A percentile compares a stretch with the other conserved stretches of the same genome.
These are phyloP conservation scores for Brachystomella parvula DNA, from an alignment of 1,140 invertebrate genomes.

Conservation along the genomic window DNA sequence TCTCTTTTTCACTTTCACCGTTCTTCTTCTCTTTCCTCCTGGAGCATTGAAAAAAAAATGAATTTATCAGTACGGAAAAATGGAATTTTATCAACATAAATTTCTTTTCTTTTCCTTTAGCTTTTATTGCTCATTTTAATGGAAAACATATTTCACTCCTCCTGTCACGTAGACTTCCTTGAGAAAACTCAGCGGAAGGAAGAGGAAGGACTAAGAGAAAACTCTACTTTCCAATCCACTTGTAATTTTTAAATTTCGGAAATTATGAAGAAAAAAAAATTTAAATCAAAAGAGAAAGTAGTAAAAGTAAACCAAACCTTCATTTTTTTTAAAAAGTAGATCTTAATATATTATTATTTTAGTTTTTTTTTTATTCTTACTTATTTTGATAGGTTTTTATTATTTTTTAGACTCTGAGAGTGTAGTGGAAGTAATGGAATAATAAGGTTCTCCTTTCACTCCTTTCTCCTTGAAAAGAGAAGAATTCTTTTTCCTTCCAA, in stretches of 20 bases:
- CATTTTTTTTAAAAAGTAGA: no score
- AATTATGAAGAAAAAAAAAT: no score
- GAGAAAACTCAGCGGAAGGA: slow-evolving; percentile 10
- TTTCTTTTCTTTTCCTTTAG: slow-evolving; percentile 38
- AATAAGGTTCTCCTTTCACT: slow-evolving; percentile 5
- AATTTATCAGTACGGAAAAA: slow-evolving; percentile 40
- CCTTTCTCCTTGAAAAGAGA: no score
- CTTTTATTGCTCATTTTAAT: slow-evolving; percentile 39
- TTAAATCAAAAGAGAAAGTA: no score
- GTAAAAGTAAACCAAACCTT: no score
- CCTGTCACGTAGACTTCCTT: slow-evolving; percentile 38
- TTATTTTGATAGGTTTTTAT: no score
- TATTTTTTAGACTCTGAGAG: no score
- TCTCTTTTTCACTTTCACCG: background rate
- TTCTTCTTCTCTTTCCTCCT: background rate
- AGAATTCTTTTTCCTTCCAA: slow-evolving; percentile 19
- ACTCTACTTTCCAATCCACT: no score
- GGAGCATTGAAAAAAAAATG: slow-evolving; percentile 32
- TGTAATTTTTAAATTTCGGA: no score
- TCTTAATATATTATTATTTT: no score
- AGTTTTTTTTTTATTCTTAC: no score
- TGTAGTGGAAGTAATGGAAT: background rate
- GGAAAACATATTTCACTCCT: slow-evolving; percentile 39
- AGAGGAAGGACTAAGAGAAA: no score
- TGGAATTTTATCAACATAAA: slow-evolving; percentile 40